Conservation (phyloP, 2,888 invertebrate genomes). For the Orgyia antiqua region DNA sequence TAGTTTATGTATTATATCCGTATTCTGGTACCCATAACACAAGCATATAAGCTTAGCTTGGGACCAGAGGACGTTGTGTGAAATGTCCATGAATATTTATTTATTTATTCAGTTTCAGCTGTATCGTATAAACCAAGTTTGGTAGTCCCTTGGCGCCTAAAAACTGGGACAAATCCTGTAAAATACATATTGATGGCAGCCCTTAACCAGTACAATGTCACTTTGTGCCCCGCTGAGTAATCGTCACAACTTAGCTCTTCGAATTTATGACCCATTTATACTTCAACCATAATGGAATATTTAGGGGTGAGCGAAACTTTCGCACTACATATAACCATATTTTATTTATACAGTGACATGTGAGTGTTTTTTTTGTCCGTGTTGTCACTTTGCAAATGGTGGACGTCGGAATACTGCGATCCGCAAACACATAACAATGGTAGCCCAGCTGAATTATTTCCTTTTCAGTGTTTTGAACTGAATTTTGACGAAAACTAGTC, state of each 20-base stretch:
- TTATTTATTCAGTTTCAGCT: no score
- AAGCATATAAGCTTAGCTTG: no score
- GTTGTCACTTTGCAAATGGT: constrained; percentile 6
- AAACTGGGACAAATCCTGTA: constrained; percentile 22
- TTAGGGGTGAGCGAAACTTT: constrained; percentile 55
- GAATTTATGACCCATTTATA: constrained; percentile 53
- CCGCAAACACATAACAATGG: no score
- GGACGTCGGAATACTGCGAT: neutral
- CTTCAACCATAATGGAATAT: constrained; percentile 58
- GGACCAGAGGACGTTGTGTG: no score
- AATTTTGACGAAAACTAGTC: no score
- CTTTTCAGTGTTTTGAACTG: no score
- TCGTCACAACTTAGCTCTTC: constrained; percentile 52
- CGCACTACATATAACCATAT: constrained; percentile 38
- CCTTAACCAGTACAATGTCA: constrained; percentile 35
- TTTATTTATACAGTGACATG: constrained; percentile 50
- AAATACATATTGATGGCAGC: constrained; percentile 27
- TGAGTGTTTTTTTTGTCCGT: constrained; percentile 35
- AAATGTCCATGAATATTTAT: no score
- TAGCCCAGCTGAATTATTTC: no score
- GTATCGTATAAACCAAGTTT: constrained; percentile 1
- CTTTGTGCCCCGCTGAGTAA: constrained; percentile 56
- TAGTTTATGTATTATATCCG: no score
- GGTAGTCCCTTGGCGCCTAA: constrained; percentile 6
- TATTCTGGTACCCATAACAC: no score